phyloP scores from a whole-genome alignment of 2,888 invertebrate genomes.

The Alentia gelatinosa region DNA sequence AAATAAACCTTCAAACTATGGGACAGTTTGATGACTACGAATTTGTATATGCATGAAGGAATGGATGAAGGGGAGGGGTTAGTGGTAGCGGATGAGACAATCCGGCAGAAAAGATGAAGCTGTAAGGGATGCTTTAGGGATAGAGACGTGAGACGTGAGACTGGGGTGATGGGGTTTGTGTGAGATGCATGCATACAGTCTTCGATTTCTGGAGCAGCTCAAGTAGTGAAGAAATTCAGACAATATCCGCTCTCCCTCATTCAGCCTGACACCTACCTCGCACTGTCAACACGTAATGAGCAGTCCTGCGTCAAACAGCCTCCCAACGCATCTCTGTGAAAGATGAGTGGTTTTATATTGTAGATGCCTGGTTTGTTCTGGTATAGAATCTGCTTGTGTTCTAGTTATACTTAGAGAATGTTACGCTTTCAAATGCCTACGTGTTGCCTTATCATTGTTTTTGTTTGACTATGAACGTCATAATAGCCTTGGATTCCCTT shows the following conservation, averaged over 20 bases:
- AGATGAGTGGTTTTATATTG: no score
- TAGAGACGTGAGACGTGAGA: neutral
- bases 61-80: neutral
- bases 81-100: neutral
- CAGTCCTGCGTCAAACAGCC: neutral
- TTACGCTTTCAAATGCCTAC: no score
- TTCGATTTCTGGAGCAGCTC: neutral
- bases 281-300: neutral
- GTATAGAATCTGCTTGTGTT: no score
- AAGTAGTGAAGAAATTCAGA: neutral
- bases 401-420: no score
- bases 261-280: neutral
- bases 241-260: neutral
- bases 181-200: neutral
- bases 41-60: neutral
- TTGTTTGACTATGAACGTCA: no score
- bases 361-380: no score
- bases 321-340: neutral
- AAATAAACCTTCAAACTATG: conserved; percentile 40
- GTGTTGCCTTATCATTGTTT: no score
- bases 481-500: no score
- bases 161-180: neutral
- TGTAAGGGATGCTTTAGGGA: neutral
- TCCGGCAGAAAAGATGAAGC: neutral
- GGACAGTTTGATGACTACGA: neutral